phyloP scores from a whole-genome alignment of 2,888 invertebrate species.

The Ecliptopera silaceata region DNA sequence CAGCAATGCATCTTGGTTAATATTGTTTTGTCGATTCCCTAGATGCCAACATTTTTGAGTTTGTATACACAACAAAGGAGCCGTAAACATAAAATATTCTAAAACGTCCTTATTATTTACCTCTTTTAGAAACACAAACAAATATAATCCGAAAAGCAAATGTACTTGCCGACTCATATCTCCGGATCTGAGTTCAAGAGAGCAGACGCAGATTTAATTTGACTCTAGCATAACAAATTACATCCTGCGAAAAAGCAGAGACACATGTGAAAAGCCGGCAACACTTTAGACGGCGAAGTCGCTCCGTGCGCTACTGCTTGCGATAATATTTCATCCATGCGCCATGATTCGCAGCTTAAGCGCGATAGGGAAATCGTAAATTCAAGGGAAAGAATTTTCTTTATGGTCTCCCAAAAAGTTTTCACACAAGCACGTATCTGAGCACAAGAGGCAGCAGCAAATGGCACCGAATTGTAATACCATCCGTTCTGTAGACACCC shows the following conservation, averaged over 20 bases:
- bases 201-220: conserved; percentile 29
- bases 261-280: conserved; percentile 42
- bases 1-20: conserved; percentile 24
- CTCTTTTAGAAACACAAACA: not conserved
- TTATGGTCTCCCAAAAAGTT: conserved; percentile 73
- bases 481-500: conserved; percentile 66
- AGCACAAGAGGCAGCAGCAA: conserved; percentile 64
- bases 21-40: conserved; percentile 10
- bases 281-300: conserved; percentile 44
- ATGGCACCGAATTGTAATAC: conserved; percentile 71
- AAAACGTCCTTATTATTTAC: conserved; percentile 1
- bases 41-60: conserved; percentile 6
- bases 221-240: conserved; percentile 36
- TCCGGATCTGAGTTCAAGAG: conserved; percentile 7
- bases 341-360: conserved; percentile 76
- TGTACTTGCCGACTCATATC: conserved; percentile 1
- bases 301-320: conserved; percentile 51
- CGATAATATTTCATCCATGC: conserved; percentile 72
- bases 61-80: conserved; percentile 9
- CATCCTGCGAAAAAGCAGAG: conserved; percentile 32
- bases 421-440: conserved; percentile 66
- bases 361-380: conserved; percentile 78
- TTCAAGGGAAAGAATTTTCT: conserved; percentile 73
- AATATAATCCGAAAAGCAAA: not conserved
- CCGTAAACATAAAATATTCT: conserved; percentile 4